Evolutionary conservation across 2,797 vertebrate genomes (phyloP).

Genomic region (Chiloscyllium punctatum): DNA sequence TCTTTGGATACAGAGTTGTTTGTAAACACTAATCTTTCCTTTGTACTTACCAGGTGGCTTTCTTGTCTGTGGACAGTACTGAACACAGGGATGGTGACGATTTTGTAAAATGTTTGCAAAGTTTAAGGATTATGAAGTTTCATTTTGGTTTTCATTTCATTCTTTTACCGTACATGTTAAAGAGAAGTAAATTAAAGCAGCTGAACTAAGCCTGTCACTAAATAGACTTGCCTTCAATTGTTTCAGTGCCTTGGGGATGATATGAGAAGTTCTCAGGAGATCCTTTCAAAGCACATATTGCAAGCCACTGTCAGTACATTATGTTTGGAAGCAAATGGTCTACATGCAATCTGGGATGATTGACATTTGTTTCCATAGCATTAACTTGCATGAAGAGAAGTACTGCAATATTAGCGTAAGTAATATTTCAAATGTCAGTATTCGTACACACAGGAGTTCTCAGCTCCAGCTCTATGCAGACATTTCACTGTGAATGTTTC

Average conservation of each 20-base stretch:
- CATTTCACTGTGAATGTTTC: not conserved
- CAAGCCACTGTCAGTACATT: not conserved
- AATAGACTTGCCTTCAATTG: not conserved
- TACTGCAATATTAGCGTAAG: not conserved
- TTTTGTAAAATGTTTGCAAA: not conserved
- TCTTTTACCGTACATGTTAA: not conserved
- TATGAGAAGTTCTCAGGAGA: slow-evolving; percentile 2
- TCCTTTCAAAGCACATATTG: not conserved
- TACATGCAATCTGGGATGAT: not conserved
- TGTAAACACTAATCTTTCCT: not conserved
- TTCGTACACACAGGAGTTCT: not conserved
- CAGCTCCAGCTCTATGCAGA: not conserved
- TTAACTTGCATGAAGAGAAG: not conserved
- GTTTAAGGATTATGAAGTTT: not conserved
- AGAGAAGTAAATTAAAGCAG: not conserved
- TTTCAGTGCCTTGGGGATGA: slow-evolving; percentile 2
- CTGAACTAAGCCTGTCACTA: not conserved
- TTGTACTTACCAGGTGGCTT: not conserved
- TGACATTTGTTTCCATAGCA: not conserved
- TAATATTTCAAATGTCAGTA: not conserved
- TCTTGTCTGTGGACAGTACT: not conserved
- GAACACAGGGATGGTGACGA: not conserved
- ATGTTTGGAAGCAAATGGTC: not conserved
- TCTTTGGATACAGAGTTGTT: not conserved
- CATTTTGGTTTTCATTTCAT: not conserved